These are phyloP conservation scores for Polypedilum pembai DNA, from an alignment of 1,140 invertebrate genomes.

Conservation along the genomic window DNA sequence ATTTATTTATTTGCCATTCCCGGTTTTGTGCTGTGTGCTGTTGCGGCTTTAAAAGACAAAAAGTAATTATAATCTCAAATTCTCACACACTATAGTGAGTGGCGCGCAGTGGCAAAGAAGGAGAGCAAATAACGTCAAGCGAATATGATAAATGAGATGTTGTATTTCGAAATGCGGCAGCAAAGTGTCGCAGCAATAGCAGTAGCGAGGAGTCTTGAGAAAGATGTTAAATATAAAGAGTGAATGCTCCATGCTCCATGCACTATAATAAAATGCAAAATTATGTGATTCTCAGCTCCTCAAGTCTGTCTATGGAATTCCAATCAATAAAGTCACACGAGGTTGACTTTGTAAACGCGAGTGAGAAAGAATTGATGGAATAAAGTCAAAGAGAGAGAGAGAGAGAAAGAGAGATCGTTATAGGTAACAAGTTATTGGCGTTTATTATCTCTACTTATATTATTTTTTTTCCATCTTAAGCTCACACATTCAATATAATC, in stretches of 20 bases:
- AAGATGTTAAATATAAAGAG: not conserved
- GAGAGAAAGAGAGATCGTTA: too few species aligned
- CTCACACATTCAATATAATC: not conserved
- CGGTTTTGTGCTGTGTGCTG: too few species aligned
- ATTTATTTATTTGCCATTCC: too few species aligned
- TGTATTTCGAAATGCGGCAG: not conserved
- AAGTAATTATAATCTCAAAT: conserved; percentile 7
- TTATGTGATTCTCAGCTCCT: conserved; percentile 1
- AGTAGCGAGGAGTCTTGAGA: not conserved
- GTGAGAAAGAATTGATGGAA: not conserved
- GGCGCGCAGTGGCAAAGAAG: too few species aligned
- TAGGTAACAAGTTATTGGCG: not conserved
- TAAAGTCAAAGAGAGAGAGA: too few species aligned
- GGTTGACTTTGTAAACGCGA: too few species aligned
- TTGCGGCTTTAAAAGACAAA: not conserved
- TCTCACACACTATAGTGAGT: not conserved
- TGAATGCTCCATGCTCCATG: not conserved
- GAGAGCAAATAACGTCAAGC: not conserved
- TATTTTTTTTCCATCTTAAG: not conserved
- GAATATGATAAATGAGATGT: conserved; percentile 18
- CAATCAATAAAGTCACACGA: too few species aligned
- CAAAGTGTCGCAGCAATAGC: not conserved
- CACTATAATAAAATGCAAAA: conserved; percentile 25
- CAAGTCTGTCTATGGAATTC: too few species aligned
- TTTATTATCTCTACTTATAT: conserved; percentile 14